Base-by-base conservation (phyloP, 2,888 invertebrate genomes). In the Linyphia triangularis region DNA sequence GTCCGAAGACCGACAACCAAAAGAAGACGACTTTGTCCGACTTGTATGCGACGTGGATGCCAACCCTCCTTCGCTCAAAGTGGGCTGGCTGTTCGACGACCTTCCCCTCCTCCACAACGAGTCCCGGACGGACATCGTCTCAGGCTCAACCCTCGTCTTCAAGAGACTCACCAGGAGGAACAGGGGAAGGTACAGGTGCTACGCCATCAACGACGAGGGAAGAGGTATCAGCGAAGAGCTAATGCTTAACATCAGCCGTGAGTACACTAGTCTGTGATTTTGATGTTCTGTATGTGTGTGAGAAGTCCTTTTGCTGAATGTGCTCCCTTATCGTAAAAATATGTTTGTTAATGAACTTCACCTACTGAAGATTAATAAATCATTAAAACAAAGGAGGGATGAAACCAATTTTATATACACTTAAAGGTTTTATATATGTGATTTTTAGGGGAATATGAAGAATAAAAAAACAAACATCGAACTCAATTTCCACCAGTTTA, bases 1-100 rank as follows among this genome's bases (percentile, higher is more conserved):
- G 28, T 84, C 84, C 28, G 82, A 40, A 2, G 79, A 79, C 30
- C 37, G 85, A 0, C 69, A 65, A n/a, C 85, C 85, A 7, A 85
- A 78, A 22, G 89, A 89, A 57, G 89, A 85, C 63, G 85, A 85
- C 28, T 85, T 77, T 67, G 69, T 89, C 0, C 67, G 85, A 0
- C 26, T 89, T 22, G 70, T 85, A 26, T 89, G 89, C 63, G 81
- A 89, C 37, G 61, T 89, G 13, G 63, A 85, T 22, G 75, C 89
- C 26, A 89, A 89, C 37, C 89, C 89, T 1, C 16, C 77, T 1
- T 40, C 69, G 1, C 57, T 85, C 16, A 85, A 85, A 19, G 51
- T 85, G 16, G 89, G 89, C 9, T 89, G 89, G 89, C 72, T 81
- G 1, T 89, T 89, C 85, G 61, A 85, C 51, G 89, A 75, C 33